These are phyloP conservation scores for Microtus agrestis DNA, from an alignment of 2,797 vertebrate species.

Conservation along the genomic window DNA sequence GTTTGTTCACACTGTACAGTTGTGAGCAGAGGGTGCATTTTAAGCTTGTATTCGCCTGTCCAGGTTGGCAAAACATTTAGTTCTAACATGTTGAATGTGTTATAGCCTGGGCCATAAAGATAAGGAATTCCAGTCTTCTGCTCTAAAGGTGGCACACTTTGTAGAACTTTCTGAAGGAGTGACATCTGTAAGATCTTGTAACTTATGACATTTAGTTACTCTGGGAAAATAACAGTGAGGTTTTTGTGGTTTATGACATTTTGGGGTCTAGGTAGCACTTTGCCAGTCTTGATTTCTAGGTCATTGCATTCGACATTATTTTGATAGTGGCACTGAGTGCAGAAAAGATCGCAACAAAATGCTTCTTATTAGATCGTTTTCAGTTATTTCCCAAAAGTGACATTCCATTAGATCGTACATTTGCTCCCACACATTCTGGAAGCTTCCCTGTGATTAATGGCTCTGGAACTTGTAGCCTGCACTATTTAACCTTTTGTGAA, in stretches of 20 bases:
- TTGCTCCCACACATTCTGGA: neutral
- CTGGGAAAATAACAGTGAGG: neutral
- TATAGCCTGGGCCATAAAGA: neutral
- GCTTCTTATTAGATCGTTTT: conserved; percentile 42
- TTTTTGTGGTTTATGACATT: neutral
- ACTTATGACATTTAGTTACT: neutral
- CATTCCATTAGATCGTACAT: conserved; percentile 30
- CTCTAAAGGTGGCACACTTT: neutral
- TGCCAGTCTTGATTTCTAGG: neutral
- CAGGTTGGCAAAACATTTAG: neutral
- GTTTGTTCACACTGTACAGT: neutral
- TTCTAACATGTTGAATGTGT: neutral
- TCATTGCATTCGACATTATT: neutral
- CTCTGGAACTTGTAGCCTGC: neutral
- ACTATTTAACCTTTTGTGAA: conserved; percentile 41
- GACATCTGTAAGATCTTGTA: neutral
- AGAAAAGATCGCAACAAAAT: neutral
- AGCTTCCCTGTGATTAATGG: neutral
- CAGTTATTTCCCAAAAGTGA: conserved; percentile 54
- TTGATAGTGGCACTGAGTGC: conserved; percentile 1
- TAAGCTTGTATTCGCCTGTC: conserved; percentile 3
- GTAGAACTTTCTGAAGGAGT: neutral
- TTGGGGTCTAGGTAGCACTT: neutral
- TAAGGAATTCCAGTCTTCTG: neutral
- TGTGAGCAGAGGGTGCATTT: neutral